Base-by-base conservation (phyloP, 2,888 invertebrate genomes). In the Aspidiotus rigidus region DNA sequence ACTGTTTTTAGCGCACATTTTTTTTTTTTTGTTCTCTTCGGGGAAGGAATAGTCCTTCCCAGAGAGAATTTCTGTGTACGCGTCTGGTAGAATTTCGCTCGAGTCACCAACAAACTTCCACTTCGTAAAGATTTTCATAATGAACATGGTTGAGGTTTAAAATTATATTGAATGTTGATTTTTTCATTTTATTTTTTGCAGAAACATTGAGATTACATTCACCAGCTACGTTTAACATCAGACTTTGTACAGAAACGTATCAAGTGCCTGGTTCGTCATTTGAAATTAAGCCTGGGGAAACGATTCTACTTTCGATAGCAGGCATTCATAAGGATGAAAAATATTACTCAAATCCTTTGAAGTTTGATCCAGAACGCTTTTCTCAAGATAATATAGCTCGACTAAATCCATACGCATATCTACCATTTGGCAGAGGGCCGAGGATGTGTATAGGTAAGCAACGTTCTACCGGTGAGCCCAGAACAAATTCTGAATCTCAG, bases 281-380 rank as follows among this genome's bases (percentile, higher is more conserved):
- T 1, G 64, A 64, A 13, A 71, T 75, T 8, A 71, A 72, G 39
- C 70, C 72, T 40, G 73, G 72, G 0, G 81, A 80, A 0, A 73
- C 79, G n/a, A 75, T 84, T 6, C 78, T 83, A 16, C 79, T 85
- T 57, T 83, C 85, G 10, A 79, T 80, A 9, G 79, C 81, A 72
- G 81, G 82, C 39, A 81, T 85, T 72, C 85, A 86, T 72, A 82
- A 81, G 76, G 85, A 85, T 74, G 81, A 83, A 0, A 79, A 81
- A 2, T 79, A 82, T 73, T 85, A 83, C 73, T 82, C 83, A 0
- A 79, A 86, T 9, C 86, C 87, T 0, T 79, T 83, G 1, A 79
- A 79, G 49, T 86, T 86, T 71, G 80, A 82, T 64, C 86, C 86
- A 0, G 83, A 85, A 39, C 79, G 85, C 72, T 86, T 85, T 76